These are phyloP conservation scores for Hiodon tergisus DNA, from an alignment of 2,113 vertebrate species.

Conservation along the genomic window DNA sequence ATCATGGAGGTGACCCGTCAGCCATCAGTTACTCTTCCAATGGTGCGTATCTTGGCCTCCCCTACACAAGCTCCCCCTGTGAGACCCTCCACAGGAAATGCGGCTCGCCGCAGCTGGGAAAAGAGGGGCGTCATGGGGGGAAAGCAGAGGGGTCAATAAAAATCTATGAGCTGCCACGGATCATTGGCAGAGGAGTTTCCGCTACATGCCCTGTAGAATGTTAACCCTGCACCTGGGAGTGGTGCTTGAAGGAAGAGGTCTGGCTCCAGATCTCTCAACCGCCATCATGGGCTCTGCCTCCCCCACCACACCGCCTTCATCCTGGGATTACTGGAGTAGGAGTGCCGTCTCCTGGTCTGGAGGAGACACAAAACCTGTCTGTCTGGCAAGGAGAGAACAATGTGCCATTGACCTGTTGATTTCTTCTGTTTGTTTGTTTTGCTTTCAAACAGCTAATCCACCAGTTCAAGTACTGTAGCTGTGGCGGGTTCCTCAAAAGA, in stretches of 20 bases:
- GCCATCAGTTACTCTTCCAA: slow-evolving; percentile 25
- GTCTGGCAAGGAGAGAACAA: too few relatives aligned
- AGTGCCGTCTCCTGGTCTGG: too few relatives aligned
- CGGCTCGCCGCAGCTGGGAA: slow-evolving; percentile 14
- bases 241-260: neutral
- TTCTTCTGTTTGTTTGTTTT: too few relatives aligned
- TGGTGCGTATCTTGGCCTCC: slow-evolving; percentile 25
- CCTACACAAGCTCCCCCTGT: slow-evolving; percentile 13
- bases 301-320: neutral
- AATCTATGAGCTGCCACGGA: slow-evolving; percentile 34
- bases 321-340: too few relatives aligned
- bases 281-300: neutral
- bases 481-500: too few relatives aligned
- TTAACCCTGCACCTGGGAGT: slow-evolving; percentile 21
- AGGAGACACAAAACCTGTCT: too few relatives aligned
- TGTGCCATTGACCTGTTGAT: too few relatives aligned
- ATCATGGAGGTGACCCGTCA: slow-evolving; percentile 18
- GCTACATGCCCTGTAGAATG: slow-evolving; percentile 23
- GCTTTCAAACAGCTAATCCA: too few relatives aligned
- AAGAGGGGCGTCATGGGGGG: slow-evolving; percentile 6
- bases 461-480: too few relatives aligned
- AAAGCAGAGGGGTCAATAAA: slow-evolving; percentile 27
- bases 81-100: slow-evolving; percentile 8
- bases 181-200: slow-evolving; percentile 29
- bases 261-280: neutral